Base-by-base conservation (phyloP, 1,140 invertebrate species). In the Berghia stephanieae region DNA sequence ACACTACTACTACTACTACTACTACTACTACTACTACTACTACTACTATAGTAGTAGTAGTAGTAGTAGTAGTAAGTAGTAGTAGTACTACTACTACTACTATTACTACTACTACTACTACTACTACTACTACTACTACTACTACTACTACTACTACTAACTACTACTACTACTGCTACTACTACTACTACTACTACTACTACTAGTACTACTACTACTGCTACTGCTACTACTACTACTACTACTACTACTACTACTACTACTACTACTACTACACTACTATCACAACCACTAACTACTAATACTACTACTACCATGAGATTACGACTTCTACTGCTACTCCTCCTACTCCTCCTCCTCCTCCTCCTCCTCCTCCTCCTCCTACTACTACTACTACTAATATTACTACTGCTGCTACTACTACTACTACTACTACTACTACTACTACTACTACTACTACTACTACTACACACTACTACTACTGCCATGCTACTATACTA, bases 381-480 rank as follows among this genome's bases (percentile, higher is more conserved):
- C n/a, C n/a, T n/a, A n/a, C n/a, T n/a, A n/a, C n/a, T n/a, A n/a
- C n/a, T n/a, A n/a, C n/a, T n/a, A n/a, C n/a, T n/a, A n/a, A n/a
- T n/a, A n/a, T n/a, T n/a, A n/a, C n/a, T n/a, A n/a, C n/a, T 52
- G 46, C 55, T 38, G 5, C 5, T 63, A 76, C 55, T 70, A 76
- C 21, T 36, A 71, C 60, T 38, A 76, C 57, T 43, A 24, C 75
- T 70, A 24, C 24, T 0, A 40, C 67, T 43, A 43, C 36, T 13
- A 16, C 16, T 18, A 31, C 44, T 36, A 70, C 31, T 34, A 24
- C 75, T 73, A 44, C 75, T 77, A 36, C 66, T n/a, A n/a, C n/a
- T n/a, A n/a, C n/a, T n/a, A n/a, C n/a, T n/a, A n/a, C n/a, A n/a
- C n/a, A n/a, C n/a, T n/a, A n/a, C n/a, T n/a, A n/a, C n/a, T n/a